phyloP scores from a whole-genome alignment of 2,113 vertebrate species.

The Symphodus melops region DNA sequence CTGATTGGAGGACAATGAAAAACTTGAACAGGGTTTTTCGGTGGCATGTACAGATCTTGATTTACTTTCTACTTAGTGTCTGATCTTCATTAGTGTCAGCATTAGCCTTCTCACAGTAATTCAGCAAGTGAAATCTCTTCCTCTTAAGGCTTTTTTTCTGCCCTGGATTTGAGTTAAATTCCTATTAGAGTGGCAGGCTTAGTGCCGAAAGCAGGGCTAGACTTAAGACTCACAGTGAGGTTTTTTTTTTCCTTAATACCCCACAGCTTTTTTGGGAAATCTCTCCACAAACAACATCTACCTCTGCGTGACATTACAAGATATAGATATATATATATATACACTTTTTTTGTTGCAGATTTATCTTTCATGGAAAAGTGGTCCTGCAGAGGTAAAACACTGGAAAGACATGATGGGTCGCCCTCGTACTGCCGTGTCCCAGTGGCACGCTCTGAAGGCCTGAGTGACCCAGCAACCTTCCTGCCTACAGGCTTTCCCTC shows the following conservation, averaged over 20 bases:
- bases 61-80: slow-evolving; percentile 15
- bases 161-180: slow-evolving; percentile 38
- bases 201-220: slow-evolving; percentile 21
- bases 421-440: slow-evolving; percentile 94
- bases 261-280: background rate
- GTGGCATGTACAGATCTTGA: slow-evolving; percentile 7
- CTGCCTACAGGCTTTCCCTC: slow-evolving; percentile 52
- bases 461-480: slow-evolving; percentile 78
- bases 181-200: slow-evolving; percentile 37
- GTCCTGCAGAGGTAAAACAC: slow-evolving; percentile 97
- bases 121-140: slow-evolving; percentile 36
- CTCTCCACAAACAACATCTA: slow-evolving; percentile 44
- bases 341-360: slow-evolving; percentile 83
- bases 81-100: slow-evolving; percentile 47
- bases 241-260: slow-evolving; percentile 9
- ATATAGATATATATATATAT: slow-evolving; percentile 12
- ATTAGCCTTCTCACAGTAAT: slow-evolving; percentile 33
- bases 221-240: slow-evolving; percentile 2
- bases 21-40: background rate
- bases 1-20: slow-evolving; percentile 9
- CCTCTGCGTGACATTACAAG: slow-evolving; percentile 20
- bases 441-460: slow-evolving; percentile 99
- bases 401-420: slow-evolving; percentile 99
- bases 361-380: slow-evolving; percentile 99
- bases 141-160: slow-evolving; percentile 29